A percentile compares a stretch with the other conserved stretches of the same genome.
phyloP scores from a whole-genome alignment of 1,140 invertebrate genomes.

The Calliphora vicina region DNA sequence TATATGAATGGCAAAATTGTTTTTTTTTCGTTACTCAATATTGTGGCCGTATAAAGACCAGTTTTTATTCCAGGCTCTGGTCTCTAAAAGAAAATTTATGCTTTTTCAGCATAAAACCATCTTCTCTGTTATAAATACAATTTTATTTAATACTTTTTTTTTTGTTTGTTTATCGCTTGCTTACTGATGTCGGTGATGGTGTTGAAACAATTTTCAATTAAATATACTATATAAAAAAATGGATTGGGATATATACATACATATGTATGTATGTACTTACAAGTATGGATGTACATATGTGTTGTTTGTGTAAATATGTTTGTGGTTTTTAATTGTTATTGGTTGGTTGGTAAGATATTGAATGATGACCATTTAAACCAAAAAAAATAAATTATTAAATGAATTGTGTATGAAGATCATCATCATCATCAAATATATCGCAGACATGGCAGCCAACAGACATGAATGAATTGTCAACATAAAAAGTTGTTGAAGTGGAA shows the following conservation, averaged over 20 bases:
- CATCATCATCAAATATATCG: slow-evolving; percentile 4
- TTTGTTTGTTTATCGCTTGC: background rate
- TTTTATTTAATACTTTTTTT: background rate
- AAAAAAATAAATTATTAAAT: no score
- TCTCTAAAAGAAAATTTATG: background rate
- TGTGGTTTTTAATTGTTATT: slow-evolving; percentile 14
- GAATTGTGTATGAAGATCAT: background rate
- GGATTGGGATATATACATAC: background rate
- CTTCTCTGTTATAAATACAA: background rate
- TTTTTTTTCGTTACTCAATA: no score
- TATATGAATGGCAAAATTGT: background rate
- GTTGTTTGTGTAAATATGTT: background rate
- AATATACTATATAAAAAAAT: no score
- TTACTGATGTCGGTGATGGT: background rate
- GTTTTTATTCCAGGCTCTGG: background rate
- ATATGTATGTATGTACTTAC: no score
- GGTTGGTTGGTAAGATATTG: background rate
- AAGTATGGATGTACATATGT: no score
- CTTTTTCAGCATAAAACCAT: slow-evolving; percentile 5
- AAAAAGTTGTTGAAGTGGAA: background rate
- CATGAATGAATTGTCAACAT: background rate
- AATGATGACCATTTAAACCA: background rate
- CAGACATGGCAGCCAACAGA: background rate
- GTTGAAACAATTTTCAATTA: slow-evolving; percentile 34
- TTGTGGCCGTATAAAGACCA: no score